Conservation (phyloP, 1,140 invertebrate genomes). For the Anthonomus grandis region DNA sequence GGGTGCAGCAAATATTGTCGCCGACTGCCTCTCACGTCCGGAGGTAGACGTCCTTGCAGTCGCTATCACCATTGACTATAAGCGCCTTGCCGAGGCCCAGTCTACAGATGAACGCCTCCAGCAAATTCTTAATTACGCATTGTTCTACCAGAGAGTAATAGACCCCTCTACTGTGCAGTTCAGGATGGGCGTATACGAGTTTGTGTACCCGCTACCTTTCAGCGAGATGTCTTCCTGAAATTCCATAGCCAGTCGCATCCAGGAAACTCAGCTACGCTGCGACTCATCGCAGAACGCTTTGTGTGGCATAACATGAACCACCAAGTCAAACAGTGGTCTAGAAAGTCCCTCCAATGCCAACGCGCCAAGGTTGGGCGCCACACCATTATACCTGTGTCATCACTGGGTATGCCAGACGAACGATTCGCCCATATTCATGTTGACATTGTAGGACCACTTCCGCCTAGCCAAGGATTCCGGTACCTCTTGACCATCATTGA, state of each 20-base stretch:
- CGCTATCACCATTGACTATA: neutral
- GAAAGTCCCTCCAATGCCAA: conserved; percentile 37
- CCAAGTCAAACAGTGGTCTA: conserved; percentile 31
- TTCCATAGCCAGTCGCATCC: conserved; percentile 32
- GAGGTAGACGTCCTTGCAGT: neutral
- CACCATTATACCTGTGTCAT: conserved; percentile 22
- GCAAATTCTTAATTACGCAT: neutral
- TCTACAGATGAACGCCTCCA: neutral
- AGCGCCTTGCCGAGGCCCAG: neutral
- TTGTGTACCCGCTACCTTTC: neutral
- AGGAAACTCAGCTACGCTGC: conserved; percentile 26
- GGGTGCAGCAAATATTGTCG: conserved; percentile 40
- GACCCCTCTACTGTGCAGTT: neutral
- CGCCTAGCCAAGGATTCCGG: no score
- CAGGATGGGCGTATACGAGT: neutral
- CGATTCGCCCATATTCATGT: conserved; percentile 40
- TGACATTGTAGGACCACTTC: conserved; percentile 44
- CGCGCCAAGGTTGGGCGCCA: conserved; percentile 37
- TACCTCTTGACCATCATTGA: conserved; percentile 47
- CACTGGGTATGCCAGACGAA: conserved; percentile 25
- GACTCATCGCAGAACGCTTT: conserved; percentile 25
- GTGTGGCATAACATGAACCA: conserved; percentile 35
- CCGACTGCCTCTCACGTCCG: conserved; percentile 35
- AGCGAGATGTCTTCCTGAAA: neutral
- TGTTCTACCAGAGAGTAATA: neutral